Evolutionary conservation across 2,797 vertebrate genomes (phyloP).

Genomic region (Cyclura pinguis): DNA sequence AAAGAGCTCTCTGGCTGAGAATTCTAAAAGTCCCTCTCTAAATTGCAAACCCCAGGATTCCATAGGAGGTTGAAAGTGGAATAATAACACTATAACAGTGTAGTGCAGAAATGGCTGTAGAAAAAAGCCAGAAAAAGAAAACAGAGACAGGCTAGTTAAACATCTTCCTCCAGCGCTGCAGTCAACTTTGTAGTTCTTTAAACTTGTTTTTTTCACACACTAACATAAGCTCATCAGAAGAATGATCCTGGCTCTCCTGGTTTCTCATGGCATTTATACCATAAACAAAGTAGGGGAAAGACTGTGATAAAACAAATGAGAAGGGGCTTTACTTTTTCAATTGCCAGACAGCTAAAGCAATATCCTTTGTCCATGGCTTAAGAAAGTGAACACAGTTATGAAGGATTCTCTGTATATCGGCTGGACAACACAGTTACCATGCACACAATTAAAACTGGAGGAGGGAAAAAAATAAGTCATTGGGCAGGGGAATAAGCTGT

Average conservation of each 20-base stretch:
- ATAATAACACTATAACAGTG: too few relatives aligned
- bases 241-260: not conserved
- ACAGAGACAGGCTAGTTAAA: not conserved
- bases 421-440: conserved; percentile 55
- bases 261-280: conserved; percentile 21
- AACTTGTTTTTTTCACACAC: too few relatives aligned
- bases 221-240: not conserved
- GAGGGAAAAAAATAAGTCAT: not conserved
- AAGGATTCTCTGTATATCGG: conserved; percentile 21
- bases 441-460: conserved; percentile 54
- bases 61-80: too few relatives aligned
- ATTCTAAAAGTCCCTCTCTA: too few relatives aligned
- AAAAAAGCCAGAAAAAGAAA: too few relatives aligned
- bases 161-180: not conserved
- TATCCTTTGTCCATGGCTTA: conserved; percentile 64
- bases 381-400: conserved; percentile 54
- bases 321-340: conserved; percentile 53
- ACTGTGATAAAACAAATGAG: conserved; percentile 55
- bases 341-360: conserved; percentile 65
- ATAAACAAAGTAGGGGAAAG: too few relatives aligned
- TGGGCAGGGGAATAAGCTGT: conserved; percentile 47
- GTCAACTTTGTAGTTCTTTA: not conserved
- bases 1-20: too few relatives aligned
- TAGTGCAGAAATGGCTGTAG: too few relatives aligned
- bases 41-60: too few relatives aligned